Conservation (phyloP, 2,113 vertebrate genomes). For the Typhlomys cinereus region DNA sequence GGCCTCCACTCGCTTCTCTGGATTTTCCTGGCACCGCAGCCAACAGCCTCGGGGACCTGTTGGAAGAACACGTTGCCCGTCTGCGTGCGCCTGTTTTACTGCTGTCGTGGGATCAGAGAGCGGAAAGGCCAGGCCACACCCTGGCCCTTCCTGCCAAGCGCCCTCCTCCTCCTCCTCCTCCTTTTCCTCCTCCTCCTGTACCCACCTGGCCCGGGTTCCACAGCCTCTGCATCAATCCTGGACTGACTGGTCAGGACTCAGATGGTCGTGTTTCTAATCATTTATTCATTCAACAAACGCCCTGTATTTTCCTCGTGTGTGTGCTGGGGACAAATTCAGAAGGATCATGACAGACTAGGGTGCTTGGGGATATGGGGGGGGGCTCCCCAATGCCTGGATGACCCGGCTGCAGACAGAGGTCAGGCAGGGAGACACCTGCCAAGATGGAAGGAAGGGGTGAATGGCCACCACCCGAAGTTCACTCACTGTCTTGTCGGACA, state of each 20-base stretch:
- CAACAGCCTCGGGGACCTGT: conserved; percentile 63
- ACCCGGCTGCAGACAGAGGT: too few relatives aligned
- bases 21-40: conserved; percentile 68
- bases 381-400: too few relatives aligned
- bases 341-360: too few relatives aligned
- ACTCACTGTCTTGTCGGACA: too few relatives aligned
- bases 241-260: not conserved
- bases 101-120: conserved; percentile 37
- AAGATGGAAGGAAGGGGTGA: not conserved
- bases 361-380: too few relatives aligned
- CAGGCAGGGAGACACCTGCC: too few relatives aligned
- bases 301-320: too few relatives aligned
- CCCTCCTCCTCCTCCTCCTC: too few relatives aligned
- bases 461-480: too few relatives aligned
- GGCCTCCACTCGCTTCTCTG: conserved; percentile 36
- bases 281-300: not conserved
- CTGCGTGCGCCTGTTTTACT: conserved; percentile 48
- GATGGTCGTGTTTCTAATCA: not conserved
- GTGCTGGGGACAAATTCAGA: too few relatives aligned
- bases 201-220: not conserved
- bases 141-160: not conserved
- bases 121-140: conserved; percentile 41
- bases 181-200: too few relatives aligned
- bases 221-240: accelerated
- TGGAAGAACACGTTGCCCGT: conserved; percentile 64